A percentile compares a stretch with the other conserved stretches of the same genome.
Evolutionary conservation across 2,113 vertebrate species (phyloP).

Genomic region (Cryptomyrus ogoouensis): DNA sequence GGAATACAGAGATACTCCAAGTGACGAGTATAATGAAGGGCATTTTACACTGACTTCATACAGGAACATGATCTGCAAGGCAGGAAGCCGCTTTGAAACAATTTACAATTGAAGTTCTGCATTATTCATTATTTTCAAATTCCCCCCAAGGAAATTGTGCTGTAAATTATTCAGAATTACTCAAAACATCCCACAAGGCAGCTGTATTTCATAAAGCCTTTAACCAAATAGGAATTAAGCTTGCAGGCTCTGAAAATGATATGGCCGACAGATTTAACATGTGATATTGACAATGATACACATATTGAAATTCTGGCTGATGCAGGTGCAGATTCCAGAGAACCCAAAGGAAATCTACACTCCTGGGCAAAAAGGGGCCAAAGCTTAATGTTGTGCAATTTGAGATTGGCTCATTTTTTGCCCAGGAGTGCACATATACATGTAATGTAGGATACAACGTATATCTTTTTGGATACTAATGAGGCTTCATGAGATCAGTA

Average conservation of each 20-base stretch:
- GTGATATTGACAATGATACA: not conserved
- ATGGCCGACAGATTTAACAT: not conserved
- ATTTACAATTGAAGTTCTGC: not conserved
- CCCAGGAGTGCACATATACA: not conserved
- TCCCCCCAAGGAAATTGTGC: not conserved
- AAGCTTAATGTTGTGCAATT: not conserved
- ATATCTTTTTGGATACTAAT: not conserved
- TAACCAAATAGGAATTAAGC: not conserved
- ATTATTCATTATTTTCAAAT: constrained; percentile 5
- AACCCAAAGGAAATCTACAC: not conserved
- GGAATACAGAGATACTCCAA: not conserved
- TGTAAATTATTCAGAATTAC: not conserved
- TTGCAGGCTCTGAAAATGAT: not conserved
- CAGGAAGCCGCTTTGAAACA: not conserved
- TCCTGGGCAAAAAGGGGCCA: not conserved
- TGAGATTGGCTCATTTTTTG: not conserved
- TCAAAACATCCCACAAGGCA: not conserved
- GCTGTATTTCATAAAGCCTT: not conserved
- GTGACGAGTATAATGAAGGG: not conserved
- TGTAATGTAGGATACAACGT: not conserved
- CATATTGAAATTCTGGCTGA: not conserved
- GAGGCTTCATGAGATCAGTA: not conserved
- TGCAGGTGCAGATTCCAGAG: not conserved
- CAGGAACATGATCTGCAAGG: not conserved
- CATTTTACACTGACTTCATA: not conserved